Conservation (phyloP, 2,797 vertebrate species). For the Lagorchestes hirsutus region DNA sequence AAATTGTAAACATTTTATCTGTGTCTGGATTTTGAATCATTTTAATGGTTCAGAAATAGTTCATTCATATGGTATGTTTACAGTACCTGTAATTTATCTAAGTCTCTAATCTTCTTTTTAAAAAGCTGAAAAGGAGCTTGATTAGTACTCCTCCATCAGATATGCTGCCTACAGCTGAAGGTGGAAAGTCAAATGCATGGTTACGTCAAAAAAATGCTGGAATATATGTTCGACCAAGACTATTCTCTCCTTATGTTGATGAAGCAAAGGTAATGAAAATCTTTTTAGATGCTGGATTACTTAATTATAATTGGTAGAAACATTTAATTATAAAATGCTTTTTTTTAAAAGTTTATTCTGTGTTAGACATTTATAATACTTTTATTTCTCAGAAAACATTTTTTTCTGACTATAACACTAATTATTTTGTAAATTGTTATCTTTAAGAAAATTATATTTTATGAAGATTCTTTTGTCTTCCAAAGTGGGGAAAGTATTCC, state of each 20-base stretch:
- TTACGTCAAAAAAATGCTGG: conserved; percentile 96
- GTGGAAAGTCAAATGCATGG: conserved; percentile 97
- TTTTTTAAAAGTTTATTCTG: conserved; percentile 63
- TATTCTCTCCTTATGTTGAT: conserved; percentile 98
- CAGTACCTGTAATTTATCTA: conserved; percentile 36
- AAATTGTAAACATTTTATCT: conserved; percentile 49
- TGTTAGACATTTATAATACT: conserved; percentile 43
- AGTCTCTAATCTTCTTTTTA: conserved; percentile 40
- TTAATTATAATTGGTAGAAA: conserved; percentile 35
- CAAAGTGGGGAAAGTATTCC: conserved; percentile 23
- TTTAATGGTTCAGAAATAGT: conserved; percentile 55
- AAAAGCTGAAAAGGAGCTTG: conserved; percentile 97
- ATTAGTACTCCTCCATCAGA: conserved; percentile 99
- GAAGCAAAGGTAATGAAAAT: conserved; percentile 95
- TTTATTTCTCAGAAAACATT: neutral
- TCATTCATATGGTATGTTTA: conserved; percentile 30
- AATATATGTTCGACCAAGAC: conserved; percentile 96
- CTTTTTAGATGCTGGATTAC: neutral
- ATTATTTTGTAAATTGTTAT: neutral
- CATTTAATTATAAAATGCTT: conserved; percentile 48
- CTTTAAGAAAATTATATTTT: conserved; percentile 29
- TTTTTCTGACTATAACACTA: neutral
- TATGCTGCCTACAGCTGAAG: conserved; percentile 97
- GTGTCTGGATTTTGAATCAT: conserved; percentile 48
- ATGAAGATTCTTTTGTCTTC: conserved; percentile 7